Conservation (phyloP, 2,888 invertebrate genomes). For the Cephus pulcher region DNA sequence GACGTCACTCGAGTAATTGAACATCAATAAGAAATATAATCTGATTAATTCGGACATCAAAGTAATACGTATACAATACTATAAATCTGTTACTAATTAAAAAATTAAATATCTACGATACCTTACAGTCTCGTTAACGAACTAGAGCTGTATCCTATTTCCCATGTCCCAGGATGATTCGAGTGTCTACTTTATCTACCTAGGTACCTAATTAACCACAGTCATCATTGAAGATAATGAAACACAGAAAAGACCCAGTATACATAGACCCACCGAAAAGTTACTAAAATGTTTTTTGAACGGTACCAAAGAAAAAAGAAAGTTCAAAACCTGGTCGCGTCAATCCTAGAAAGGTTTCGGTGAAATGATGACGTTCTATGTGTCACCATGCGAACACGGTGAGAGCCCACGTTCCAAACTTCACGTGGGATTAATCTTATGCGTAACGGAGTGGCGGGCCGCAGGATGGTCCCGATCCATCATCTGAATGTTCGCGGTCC, state of each 20-base stretch:
- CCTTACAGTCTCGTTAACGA: not conserved
- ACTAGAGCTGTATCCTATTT: not conserved
- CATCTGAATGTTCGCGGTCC: constrained; percentile 13
- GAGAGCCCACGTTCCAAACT: constrained; percentile 8
- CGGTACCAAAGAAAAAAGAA: not conserved
- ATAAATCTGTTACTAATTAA: not conserved
- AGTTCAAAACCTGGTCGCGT: not conserved
- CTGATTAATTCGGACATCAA: not conserved
- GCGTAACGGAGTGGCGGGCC: constrained; percentile 21
- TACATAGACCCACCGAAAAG: not conserved
- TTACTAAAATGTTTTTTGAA: not conserved
- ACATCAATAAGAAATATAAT: not conserved
- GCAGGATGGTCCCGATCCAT: constrained; percentile 15
- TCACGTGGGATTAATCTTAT: constrained; percentile 14
- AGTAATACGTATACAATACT: not conserved
- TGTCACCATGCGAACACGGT: constrained; percentile 2
- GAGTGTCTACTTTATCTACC: not conserved
- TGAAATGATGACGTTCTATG: constrained; percentile 5
- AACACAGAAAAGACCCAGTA: not conserved
- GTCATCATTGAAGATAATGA: not conserved
- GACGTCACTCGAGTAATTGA: not conserved
- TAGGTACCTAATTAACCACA: not conserved
- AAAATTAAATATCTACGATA: not conserved
- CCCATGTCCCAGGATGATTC: not conserved
- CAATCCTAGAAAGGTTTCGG: not conserved